phyloP scores from a whole-genome alignment of 2,797 vertebrate genomes.

The Channallabes apus region DNA sequence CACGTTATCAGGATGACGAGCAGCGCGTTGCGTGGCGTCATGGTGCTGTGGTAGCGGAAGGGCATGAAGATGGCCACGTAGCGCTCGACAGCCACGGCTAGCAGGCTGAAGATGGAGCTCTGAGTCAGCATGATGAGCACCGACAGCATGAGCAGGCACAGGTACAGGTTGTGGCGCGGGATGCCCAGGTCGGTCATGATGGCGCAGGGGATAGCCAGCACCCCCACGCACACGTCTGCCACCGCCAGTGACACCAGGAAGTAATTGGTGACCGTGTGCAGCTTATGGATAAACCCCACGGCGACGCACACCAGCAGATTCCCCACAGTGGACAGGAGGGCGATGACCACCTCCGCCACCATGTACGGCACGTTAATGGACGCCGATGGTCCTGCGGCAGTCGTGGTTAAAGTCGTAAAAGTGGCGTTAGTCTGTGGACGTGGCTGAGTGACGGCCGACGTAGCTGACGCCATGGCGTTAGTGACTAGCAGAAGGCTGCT shows the following conservation, averaged over 20 bases:
- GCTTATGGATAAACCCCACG: constrained; percentile 68
- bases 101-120: constrained; percentile 80
- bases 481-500: constrained; percentile 14
- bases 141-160: constrained; percentile 79
- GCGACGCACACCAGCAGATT: constrained; percentile 75
- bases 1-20: constrained; percentile 72
- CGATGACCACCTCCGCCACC: constrained; percentile 73
- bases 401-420: not conserved
- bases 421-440: constrained; percentile 28
- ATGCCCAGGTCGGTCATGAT: constrained; percentile 75
- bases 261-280: constrained; percentile 79
- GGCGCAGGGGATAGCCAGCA: constrained; percentile 78
- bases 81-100: constrained; percentile 77
- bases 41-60: constrained; percentile 71
- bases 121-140: constrained; percentile 79
- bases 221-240: constrained; percentile 76
- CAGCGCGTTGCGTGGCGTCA: constrained; percentile 71
- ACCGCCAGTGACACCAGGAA: constrained; percentile 78
- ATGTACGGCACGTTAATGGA: constrained; percentile 71
- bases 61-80: constrained; percentile 81
- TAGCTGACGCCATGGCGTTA: not conserved
- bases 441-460: not conserved
- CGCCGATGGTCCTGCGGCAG: constrained; percentile 30
- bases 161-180: constrained; percentile 69
- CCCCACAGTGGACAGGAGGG: constrained; percentile 71